These are phyloP conservation scores for Acholoe squamosa DNA, from an alignment of 2,888 invertebrate species.

Conservation along the genomic window DNA sequence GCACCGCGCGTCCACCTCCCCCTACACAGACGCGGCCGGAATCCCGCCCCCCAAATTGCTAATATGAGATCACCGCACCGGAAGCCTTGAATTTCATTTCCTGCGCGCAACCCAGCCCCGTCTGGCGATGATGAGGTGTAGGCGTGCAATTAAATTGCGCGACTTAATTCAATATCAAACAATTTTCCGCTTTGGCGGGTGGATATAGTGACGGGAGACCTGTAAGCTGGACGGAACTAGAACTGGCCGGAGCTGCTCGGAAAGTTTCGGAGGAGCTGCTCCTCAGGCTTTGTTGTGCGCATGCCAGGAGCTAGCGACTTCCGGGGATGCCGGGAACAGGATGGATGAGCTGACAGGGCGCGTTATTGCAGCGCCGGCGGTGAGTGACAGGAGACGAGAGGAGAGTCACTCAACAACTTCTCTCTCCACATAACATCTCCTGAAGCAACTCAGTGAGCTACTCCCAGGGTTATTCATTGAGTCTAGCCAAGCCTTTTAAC, in stretches of 20 bases:
- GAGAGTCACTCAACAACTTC: not conserved
- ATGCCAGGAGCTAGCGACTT: not conserved
- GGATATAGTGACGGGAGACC: not conserved
- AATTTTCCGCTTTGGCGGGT: not conserved
- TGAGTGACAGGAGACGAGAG: not conserved
- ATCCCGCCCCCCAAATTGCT: conserved; percentile 12
- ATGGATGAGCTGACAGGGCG: conserved; percentile 52
- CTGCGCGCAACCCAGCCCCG: conserved; percentile 17
- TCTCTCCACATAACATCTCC: not conserved
- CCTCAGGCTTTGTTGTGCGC: not conserved
- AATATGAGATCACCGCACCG: conserved; percentile 51
- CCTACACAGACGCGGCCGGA: not conserved
- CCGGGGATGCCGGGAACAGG: not conserved
- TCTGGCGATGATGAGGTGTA: conserved; percentile 28
- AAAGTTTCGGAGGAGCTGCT: not conserved
- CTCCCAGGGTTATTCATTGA: not conserved
- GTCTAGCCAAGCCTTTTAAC: not conserved
- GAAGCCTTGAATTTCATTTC: conserved; percentile 38
- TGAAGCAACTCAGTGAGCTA: not conserved
- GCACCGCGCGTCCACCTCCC: not conserved
- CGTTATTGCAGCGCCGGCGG: conserved; percentile 19
- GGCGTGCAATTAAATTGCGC: conserved; percentile 55
- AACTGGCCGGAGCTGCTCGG: no score
- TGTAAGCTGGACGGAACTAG: not conserved
- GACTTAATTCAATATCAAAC: conserved; percentile 53